phyloP scores from a whole-genome alignment of 2,888 invertebrate species.

The Melitaea athalia region DNA sequence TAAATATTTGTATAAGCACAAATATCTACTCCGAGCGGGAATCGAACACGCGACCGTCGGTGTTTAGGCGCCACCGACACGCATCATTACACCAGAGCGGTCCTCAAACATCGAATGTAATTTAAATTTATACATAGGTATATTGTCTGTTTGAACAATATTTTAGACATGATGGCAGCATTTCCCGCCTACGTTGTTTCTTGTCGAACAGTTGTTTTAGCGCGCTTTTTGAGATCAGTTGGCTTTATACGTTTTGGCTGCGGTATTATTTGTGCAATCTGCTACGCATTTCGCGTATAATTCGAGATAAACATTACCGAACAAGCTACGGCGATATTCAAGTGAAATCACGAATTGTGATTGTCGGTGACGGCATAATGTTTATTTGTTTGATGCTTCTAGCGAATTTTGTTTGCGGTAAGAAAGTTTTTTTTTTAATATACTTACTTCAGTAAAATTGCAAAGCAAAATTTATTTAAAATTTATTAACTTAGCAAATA shows the following conservation, averaged over 20 bases:
- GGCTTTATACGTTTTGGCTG: slow-evolving; percentile 43
- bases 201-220: slow-evolving; percentile 58
- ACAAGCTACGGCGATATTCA: neutral
- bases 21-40: too few relatives aligned
- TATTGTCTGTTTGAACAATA: slow-evolving; percentile 12
- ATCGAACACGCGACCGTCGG: too few relatives aligned
- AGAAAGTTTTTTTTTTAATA: slow-evolving; percentile 15
- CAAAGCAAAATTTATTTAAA: neutral
- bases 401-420: slow-evolving; percentile 31
- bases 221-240: slow-evolving; percentile 67
- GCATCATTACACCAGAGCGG: too few relatives aligned
- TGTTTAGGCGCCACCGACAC: too few relatives aligned
- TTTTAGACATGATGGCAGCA: slow-evolving; percentile 40
- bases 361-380: slow-evolving; percentile 27
- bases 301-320: slow-evolving; percentile 22
- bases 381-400: slow-evolving; percentile 22
- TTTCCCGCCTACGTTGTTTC: slow-evolving; percentile 54
- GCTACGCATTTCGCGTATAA: slow-evolving; percentile 13
- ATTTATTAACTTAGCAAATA: neutral
- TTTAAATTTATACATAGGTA: neutral
- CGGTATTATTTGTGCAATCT: slow-evolving; percentile 26
- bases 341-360: slow-evolving; percentile 5
- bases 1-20: too few relatives aligned
- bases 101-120: neutral
- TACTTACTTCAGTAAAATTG: neutral